A percentile compares a stretch with the other conserved stretches of the same genome.
Evolutionary conservation across 2,888 invertebrate species (phyloP).

Genomic region (Rhingia campestris): DNA sequence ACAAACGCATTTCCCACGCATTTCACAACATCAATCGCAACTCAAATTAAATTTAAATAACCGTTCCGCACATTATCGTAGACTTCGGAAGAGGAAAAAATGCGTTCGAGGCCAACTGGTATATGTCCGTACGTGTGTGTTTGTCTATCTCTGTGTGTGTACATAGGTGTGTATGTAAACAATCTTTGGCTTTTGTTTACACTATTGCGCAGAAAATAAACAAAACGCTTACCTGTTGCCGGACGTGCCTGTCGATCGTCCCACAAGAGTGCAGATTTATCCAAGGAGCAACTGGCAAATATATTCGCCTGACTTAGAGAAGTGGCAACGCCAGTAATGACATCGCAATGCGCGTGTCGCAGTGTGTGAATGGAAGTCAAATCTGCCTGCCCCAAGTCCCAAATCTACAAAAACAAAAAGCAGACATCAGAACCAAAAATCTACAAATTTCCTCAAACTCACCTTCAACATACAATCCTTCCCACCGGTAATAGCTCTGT

Average conservation of each 20-base stretch:
- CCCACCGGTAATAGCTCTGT: constrained; percentile 78
- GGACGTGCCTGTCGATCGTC: constrained; percentile 77
- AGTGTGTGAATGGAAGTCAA: constrained; percentile 75
- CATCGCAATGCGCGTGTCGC: constrained; percentile 77
- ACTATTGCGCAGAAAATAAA: constrained; percentile 48
- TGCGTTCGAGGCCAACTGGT: background rate
- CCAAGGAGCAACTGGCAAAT: constrained; percentile 78
- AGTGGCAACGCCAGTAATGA: constrained; percentile 76
- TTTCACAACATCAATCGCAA: too few relatives aligned
- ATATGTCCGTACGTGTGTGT: background rate
- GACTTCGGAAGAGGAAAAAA: background rate
- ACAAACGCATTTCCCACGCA: too few relatives aligned
- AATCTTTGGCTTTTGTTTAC: background rate
- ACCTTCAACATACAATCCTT: constrained; percentile 80
- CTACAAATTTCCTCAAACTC: background rate
- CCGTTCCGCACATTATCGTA: background rate
- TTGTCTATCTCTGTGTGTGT: too few relatives aligned
- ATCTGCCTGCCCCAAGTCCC: constrained; percentile 81
- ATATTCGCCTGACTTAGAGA: constrained; percentile 71
- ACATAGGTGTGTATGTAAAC: too few relatives aligned
- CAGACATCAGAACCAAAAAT: background rate
- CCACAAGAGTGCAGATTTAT: constrained; percentile 78
- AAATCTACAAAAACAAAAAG: constrained; percentile 76
- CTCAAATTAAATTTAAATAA: too few relatives aligned
- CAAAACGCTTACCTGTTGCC: constrained; percentile 76